Conservation (phyloP, 2,113 vertebrate genomes). For the Brachirus orientalis region DNA sequence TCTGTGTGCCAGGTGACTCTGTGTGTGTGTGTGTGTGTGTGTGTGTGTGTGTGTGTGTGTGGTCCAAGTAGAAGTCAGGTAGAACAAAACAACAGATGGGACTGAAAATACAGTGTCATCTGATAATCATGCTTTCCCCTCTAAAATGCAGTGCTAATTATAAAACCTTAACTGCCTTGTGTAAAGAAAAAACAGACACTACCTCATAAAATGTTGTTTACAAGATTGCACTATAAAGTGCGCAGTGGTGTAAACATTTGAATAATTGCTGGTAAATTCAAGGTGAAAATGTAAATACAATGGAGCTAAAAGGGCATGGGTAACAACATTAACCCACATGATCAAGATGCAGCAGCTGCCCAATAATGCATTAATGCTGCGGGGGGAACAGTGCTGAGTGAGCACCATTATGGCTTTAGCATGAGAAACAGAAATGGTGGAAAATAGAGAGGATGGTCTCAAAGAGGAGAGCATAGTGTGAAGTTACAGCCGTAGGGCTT, state of each 20-base stretch:
- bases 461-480: slow-evolving; percentile 6
- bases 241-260: not conserved
- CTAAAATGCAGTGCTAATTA: too few relatives aligned
- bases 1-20: slow-evolving; percentile 41
- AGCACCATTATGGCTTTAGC: not conserved
- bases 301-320: not conserved
- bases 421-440: not conserved
- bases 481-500: not conserved
- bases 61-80: slow-evolving; percentile 21
- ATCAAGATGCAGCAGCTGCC: slow-evolving; percentile 19
- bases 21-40: slow-evolving; percentile 17
- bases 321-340: slow-evolving; percentile 12
- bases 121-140: not conserved
- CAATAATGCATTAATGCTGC: not conserved
- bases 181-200: not conserved
- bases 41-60: slow-evolving; percentile 19
- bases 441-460: not conserved
- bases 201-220: not conserved
- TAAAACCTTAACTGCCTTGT: not conserved
- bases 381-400: slow-evolving; percentile 1
- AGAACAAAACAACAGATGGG: slow-evolving; percentile 62
- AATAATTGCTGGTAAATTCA: not conserved
- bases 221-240: too few relatives aligned
- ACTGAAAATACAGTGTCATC: slow-evolving; percentile 13
- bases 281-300: not conserved